Base-by-base conservation (phyloP, 2,888 invertebrate genomes). In the Xiphydria camelus region DNA sequence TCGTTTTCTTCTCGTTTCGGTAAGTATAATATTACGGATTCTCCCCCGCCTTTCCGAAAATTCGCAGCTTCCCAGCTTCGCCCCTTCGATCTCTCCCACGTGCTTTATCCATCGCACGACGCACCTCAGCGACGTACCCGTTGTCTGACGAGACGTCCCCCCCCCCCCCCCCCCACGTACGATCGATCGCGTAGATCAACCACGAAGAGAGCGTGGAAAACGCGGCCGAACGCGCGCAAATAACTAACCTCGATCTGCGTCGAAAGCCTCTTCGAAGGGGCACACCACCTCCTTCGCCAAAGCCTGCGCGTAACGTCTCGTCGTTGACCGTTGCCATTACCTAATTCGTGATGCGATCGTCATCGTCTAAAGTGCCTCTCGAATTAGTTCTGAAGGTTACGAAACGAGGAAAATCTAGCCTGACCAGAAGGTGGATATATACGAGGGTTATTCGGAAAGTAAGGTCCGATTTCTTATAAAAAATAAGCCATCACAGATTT, bases 291-390 rank as follows among this genome's bases (percentile, higher is more conserved):
- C n/a, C n/a, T n/a, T n/a, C n/a, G n/a, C n/a, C n/a, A n/a, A n/a
- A n/a, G n/a, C n/a, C n/a, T n/a, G n/a, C 29, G 41, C 3, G 38
- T 38, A 48, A 33, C 33, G 17, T 40, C 44, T 49, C 57, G 61
- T 62, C 64, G 57, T 53, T 56, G 15, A 29, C 29, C 15, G 29
- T 46, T 6, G 7, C 14, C n/a, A 14, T 37, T 37, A 21, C 14
- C 21, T 35, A 20, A 23, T 23, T 14, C 9, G 14, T 15, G 12
- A 4, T 14, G 4, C 12, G 29, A 12, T 7, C 36, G 14, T 23
- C 22, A 23, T 10, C 22, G 3, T 23, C 14, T 12, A 12, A 37
- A 37, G 12, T 23, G 23, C 23, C 2, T 10, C 23, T 9, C 6
- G 15, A 37, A 37, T 37, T 22, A 23, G 37, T 5, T 15, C n/a